phyloP scores from a whole-genome alignment of 2,888 invertebrate genomes.

The Andrena bicolor region DNA sequence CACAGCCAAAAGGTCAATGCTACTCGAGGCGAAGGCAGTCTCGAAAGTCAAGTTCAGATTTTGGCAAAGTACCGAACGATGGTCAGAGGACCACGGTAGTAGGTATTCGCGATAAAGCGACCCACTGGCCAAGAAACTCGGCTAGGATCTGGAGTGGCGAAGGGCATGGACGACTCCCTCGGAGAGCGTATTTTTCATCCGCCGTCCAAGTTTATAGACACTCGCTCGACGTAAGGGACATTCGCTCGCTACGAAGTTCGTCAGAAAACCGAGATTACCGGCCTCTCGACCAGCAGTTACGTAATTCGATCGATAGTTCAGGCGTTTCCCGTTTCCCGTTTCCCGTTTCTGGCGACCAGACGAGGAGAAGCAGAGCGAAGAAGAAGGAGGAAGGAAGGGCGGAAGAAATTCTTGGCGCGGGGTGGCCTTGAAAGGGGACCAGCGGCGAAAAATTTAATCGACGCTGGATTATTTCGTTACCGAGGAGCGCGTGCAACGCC shows the following conservation, averaged over 20 bases:
- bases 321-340: constrained; percentile 72
- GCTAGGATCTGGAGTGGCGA: background rate
- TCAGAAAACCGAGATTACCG: constrained; percentile 75
- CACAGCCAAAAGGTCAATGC: too few relatives aligned
- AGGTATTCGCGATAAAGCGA: too few relatives aligned
- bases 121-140: too few relatives aligned
- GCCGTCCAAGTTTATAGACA: constrained; percentile 6
- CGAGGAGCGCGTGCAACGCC: background rate
- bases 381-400: background rate
- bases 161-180: background rate
- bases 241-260: constrained; percentile 66
- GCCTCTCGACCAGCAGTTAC: constrained; percentile 64
- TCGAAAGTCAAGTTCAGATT: too few relatives aligned
- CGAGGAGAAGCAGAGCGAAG: constrained; percentile 18
- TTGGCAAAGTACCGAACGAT: too few relatives aligned
- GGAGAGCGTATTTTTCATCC: background rate
- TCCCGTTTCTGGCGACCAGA: constrained; percentile 67
- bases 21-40: too few relatives aligned
- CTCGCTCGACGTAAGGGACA: constrained; percentile 49
- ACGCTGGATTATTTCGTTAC: constrained; percentile 29
- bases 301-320: constrained; percentile 77
- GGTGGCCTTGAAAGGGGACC: constrained; percentile 37
- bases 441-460: constrained; percentile 29
- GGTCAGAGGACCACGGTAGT: too few relatives aligned
- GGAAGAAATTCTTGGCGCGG: constrained; percentile 32